Evolutionary conservation across 2,113 vertebrate species (phyloP).

Genomic region (Apodemus sylvaticus): DNA sequence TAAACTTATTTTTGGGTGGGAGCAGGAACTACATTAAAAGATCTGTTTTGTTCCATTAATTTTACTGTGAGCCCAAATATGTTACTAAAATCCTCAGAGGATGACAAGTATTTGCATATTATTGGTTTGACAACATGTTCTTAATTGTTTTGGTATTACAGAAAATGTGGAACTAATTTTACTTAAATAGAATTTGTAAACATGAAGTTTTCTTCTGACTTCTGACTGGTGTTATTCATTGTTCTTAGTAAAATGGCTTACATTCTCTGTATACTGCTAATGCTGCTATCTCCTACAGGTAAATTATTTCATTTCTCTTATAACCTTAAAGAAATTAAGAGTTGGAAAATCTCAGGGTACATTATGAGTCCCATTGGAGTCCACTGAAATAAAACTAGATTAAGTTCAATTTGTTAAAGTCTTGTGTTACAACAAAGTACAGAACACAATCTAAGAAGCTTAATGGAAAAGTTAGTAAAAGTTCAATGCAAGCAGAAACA

Average conservation of each 20-base stretch:
- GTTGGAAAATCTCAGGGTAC: neutral
- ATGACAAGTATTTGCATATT: neutral
- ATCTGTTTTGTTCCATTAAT: neutral
- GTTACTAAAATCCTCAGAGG: neutral
- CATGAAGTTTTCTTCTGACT: neutral
- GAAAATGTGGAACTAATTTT: neutral
- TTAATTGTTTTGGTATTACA: neutral
- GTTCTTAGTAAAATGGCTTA: neutral
- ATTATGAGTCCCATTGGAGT: neutral
- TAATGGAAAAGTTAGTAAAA: neutral
- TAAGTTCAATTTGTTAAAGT: neutral
- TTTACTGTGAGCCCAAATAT: neutral
- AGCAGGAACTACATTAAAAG: neutral
- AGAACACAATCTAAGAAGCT: neutral
- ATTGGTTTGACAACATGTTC: neutral
- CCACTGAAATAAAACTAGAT: neutral
- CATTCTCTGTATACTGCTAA: neutral
- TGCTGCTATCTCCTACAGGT: neutral
- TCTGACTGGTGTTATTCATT: neutral
- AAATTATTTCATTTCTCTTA: neutral
- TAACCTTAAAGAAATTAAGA: neutral
- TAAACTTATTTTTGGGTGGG: neutral
- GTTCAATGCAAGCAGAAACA: neutral
- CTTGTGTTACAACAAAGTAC: neutral
- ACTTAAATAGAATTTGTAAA: neutral